Percentiles rank a stretch among this genome's conserved stretches.
phyloP scores from a whole-genome alignment of 2,888 invertebrate genomes.

The Dryobotodes eremita region DNA sequence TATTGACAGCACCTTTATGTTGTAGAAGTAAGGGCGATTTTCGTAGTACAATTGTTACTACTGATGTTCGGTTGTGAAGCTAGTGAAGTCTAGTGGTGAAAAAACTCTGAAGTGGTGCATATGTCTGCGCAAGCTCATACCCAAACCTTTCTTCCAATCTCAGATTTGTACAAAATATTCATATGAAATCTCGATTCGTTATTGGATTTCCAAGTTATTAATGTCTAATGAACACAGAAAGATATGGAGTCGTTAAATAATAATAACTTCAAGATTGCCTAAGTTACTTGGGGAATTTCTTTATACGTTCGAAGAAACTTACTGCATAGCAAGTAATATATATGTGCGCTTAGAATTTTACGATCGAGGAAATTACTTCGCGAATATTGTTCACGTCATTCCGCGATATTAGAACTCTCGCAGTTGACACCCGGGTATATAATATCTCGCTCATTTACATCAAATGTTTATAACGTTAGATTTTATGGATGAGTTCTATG shows the following conservation, averaged over 20 bases:
- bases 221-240: constrained; percentile 56
- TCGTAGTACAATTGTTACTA: neutral
- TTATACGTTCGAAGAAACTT: constrained; percentile 61
- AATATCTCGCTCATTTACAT: constrained; percentile 64
- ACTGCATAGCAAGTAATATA: constrained; percentile 65
- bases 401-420: constrained; percentile 58
- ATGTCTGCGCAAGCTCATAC: neutral
- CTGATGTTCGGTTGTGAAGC: too few relatives aligned
- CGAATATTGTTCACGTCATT: constrained; percentile 69
- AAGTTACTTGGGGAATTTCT: constrained; percentile 68
- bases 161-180: constrained; percentile 23
- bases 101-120: too few relatives aligned
- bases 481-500: constrained; percentile 57
- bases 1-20: neutral
- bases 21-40: neutral
- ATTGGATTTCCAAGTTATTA: constrained; percentile 42
- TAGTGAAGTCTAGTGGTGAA: too few relatives aligned
- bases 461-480: constrained; percentile 57
- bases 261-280: constrained; percentile 66
- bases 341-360: constrained; percentile 64
- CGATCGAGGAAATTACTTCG: constrained; percentile 67
- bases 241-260: constrained; percentile 57
- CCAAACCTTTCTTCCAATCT: neutral
- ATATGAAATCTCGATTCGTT: constrained; percentile 35
- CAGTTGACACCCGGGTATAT: constrained; percentile 57